Evolutionary conservation across 2,113 vertebrate genomes (phyloP).

Genomic region (Protobothrops mucrosquamatus): DNA sequence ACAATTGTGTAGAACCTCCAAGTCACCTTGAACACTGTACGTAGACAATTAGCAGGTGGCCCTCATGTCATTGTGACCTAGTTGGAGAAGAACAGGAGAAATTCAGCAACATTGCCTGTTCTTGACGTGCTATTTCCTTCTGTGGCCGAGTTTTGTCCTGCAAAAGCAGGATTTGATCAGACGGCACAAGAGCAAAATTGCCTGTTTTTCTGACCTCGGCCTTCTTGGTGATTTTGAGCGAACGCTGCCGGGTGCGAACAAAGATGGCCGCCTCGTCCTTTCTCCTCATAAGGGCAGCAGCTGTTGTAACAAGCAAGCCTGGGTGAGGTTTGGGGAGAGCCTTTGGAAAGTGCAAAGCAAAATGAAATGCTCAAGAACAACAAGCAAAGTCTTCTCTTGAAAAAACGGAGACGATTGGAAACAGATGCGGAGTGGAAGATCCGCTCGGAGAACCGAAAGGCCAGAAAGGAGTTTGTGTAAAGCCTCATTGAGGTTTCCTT

Average conservation of each 20-base stretch:
- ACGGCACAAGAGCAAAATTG: not conserved
- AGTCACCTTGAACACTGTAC: not conserved
- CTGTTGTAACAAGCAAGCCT: conserved; percentile 10
- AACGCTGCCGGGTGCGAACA: not conserved
- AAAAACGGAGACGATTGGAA: conserved; percentile 19
- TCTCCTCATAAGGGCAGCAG: conserved; percentile 3
- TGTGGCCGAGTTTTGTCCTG: not conserved
- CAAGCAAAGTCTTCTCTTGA: conserved; percentile 29
- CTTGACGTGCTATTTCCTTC: not conserved
- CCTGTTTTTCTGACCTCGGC: not conserved
- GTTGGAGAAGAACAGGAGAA: not conserved
- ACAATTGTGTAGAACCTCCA: not conserved
- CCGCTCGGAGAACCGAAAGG: not conserved
- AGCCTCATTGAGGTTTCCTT: conserved; percentile 7
- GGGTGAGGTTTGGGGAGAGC: not conserved
- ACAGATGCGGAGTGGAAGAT: not conserved
- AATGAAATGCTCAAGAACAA: conserved; percentile 20
- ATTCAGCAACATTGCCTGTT: too few relatives aligned
- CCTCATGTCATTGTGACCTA: not conserved
- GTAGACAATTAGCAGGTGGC: not conserved
- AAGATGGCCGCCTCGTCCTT: not conserved
- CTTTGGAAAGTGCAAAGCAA: conserved; percentile 20
- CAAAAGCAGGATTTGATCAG: not conserved
- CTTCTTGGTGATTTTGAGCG: not conserved
- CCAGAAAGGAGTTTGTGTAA: conserved; percentile 5